Conservation (phyloP, 2,797 vertebrate genomes). For the Melanotaenia boesemani region DNA sequence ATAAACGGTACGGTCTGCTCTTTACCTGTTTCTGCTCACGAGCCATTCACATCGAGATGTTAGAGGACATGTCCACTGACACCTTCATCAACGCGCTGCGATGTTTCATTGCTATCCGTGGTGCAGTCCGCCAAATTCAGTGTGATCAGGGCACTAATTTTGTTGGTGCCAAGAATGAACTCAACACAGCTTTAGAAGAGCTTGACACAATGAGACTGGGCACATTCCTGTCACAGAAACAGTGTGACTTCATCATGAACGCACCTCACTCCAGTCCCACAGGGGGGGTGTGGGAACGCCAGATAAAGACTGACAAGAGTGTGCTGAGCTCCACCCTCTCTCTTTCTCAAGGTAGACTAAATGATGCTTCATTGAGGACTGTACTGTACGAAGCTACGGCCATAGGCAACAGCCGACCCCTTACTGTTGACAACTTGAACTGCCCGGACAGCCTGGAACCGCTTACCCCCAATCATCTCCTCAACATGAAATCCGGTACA, state of each 20-base stretch:
- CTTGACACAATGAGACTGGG: neutral
- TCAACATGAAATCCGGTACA: neutral
- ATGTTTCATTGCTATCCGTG: slow-evolving; percentile 28
- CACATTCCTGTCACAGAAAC: neutral
- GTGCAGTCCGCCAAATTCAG: slow-evolving; percentile 32
- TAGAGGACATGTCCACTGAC: slow-evolving; percentile 1
- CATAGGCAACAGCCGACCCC: neutral
- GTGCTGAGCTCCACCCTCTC: neutral
- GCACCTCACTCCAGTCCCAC: slow-evolving; percentile 4
- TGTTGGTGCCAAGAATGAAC: slow-evolving; percentile 20
- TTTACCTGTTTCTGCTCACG: too few species aligned
- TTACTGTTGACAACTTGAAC: neutral
- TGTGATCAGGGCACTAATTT: slow-evolving; percentile 52
- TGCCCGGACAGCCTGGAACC: neutral
- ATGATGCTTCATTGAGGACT: neutral
- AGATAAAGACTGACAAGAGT: slow-evolving; percentile 6
- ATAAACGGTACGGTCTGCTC: too few species aligned
- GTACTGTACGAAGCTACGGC: neutral
- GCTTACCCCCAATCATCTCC: neutral
- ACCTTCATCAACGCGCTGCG: neutral
- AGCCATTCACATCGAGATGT: slow-evolving; percentile 9
- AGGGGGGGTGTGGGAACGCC: neutral
- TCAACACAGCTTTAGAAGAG: neutral
- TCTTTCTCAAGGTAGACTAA: neutral
- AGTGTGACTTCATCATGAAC: neutral